Evolutionary conservation across 2,888 invertebrate genomes (phyloP).

Genomic region (Neoaliturus tenellus): DNA sequence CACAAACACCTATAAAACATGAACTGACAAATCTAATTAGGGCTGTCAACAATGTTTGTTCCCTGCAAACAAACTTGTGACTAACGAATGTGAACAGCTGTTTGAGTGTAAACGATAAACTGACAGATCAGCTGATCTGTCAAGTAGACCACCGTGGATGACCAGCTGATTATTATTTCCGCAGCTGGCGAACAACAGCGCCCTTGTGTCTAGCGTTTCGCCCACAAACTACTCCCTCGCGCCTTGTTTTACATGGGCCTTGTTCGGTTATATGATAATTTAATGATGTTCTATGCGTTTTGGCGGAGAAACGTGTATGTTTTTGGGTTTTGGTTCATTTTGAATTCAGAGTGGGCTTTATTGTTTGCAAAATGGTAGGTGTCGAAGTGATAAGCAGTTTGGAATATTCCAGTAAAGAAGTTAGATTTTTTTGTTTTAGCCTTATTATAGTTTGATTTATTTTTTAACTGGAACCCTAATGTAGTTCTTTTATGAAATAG

Average conservation of each 20-base stretch:
- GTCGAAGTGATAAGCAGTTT: background rate
- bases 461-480: too few species aligned
- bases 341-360: background rate
- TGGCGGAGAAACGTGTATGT: background rate
- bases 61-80: background rate
- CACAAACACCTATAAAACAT: too few species aligned
- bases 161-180: slow-evolving; percentile 13
- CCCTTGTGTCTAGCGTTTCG: background rate
- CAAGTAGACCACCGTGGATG: background rate
- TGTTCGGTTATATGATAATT: slow-evolving; percentile 1
- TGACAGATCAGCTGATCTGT: background rate
- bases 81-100: background rate
- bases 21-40: background rate
- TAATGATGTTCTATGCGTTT: background rate
- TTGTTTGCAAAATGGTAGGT: background rate
- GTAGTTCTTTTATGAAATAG: too few species aligned
- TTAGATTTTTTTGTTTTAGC: too few species aligned
- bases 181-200: background rate
- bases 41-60: background rate
- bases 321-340: background rate
- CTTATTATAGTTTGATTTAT: too few species aligned
- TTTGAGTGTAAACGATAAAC: background rate
- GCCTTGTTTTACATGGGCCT: background rate
- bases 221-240: background rate
- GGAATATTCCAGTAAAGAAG: too few species aligned